Evolutionary conservation across 2,113 vertebrate species (phyloP), one percentile per base, ranked within the genome.

Genomic region (Bubo scandiacus): DNA sequence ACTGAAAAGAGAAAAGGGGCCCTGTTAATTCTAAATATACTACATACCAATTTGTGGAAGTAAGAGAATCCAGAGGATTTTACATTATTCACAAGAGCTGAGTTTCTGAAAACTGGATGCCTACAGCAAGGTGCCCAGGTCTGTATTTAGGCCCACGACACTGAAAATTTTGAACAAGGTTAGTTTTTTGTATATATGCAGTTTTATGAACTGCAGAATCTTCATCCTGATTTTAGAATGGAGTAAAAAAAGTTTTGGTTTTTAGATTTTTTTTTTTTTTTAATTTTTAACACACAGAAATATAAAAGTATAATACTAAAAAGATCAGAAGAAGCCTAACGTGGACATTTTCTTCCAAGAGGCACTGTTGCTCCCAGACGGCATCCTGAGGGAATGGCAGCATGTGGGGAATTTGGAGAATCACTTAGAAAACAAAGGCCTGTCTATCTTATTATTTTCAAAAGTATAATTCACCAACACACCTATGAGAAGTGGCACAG

Each of bases 121-220:
- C 70, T 94, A 17, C 34, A 91, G 91, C 86, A 87, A 97, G 89
- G 94, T 96, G 91, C 58, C 61, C 55, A 34, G 66, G 71, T 62
- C 65, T 6, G 1, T 67, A 3, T 51, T 86, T 49, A 59, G 38
- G 47, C 13, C n/a, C 10, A 45, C 12, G 27, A 6, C 34, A 22
- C 16, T 18, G 55, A 54, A 67, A 34, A 73, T 49, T 62, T 47
- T 81, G 29, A 58, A 26, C 6, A 20, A 63, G 9, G 8, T 23
- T 29, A 19, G 15, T 6, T 51, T 72, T 34, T 63, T 54, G 19
- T 27, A 9, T 47, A 26, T 7, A 5, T 8, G 12, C 32, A 9
- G 9, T 36, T 80, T 81, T 47, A 38, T 79, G 79, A 55, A n/a
- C 36, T 40, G 22, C 36, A 77, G 57, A 88, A 71, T 74, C 52